A percentile compares a stretch with the other conserved stretches of the same genome.
Evolutionary conservation across 2,797 vertebrate species (phyloP).

Genomic region (Sciurus carolinensis): DNA sequence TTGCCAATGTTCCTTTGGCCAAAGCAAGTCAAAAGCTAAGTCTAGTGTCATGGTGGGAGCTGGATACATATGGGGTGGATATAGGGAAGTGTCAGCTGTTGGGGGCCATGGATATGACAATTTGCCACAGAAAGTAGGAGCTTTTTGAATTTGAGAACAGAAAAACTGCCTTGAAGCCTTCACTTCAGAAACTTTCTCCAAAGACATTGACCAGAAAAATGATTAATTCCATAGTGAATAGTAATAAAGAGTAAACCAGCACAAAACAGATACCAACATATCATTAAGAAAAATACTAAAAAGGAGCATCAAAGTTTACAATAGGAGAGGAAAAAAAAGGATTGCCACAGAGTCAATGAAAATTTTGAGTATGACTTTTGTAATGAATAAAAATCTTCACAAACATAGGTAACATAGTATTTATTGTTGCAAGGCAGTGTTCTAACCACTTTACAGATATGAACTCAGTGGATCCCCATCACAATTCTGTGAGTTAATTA

Average conservation of each 20-base stretch:
- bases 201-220: conserved; percentile 31
- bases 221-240: not conserved
- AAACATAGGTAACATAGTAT: not conserved
- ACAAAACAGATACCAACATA: not conserved
- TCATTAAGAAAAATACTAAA: not conserved
- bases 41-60: not conserved
- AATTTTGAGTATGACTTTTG: not conserved
- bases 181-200: conserved; percentile 29
- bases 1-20: not conserved
- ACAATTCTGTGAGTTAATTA: not conserved
- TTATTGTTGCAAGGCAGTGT: not conserved
- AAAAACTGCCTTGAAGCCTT: conserved; percentile 5
- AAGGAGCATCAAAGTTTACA: conserved; percentile 25
- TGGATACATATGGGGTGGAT: not conserved
- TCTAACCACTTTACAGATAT: not conserved
- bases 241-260: conserved; percentile 12
- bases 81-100: not conserved
- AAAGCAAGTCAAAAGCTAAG: not conserved
- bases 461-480: not conserved
- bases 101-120: not conserved
- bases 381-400: not conserved
- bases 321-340: not conserved
- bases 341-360: not conserved
- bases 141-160: not conserved
- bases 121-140: not conserved